A percentile compares a stretch with the other conserved stretches of the same genome.
phyloP scores from a whole-genome alignment of 2,113 vertebrate species.

The Cochlearius cochlearius region DNA sequence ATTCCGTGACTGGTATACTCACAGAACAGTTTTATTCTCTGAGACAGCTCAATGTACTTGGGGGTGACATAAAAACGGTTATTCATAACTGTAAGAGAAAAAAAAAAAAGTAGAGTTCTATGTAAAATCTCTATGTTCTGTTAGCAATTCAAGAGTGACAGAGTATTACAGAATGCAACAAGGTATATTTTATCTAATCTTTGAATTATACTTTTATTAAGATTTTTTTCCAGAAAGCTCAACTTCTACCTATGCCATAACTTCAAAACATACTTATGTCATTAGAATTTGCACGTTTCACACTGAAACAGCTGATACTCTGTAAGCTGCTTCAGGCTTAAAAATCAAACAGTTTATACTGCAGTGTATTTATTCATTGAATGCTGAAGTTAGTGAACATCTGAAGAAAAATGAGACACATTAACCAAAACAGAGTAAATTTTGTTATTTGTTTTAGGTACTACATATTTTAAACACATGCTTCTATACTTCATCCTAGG shows the following conservation, averaged over 20 bases:
- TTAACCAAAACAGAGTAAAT: background rate
- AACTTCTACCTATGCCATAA: background rate
- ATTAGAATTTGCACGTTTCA: background rate
- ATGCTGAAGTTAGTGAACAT: background rate
- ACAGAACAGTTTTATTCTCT: background rate
- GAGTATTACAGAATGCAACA: background rate
- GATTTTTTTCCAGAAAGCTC: background rate
- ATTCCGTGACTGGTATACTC: background rate
- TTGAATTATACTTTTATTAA: background rate
- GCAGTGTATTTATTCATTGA: background rate
- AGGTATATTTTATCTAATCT: background rate
- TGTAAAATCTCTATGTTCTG: background rate
- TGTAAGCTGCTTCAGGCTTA: background rate
- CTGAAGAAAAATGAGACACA: background rate
- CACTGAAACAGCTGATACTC: background rate
- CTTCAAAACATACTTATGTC: background rate
- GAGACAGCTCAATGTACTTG: background rate
- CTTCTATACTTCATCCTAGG: background rate
- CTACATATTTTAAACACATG: background rate
- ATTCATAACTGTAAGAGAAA: background rate
- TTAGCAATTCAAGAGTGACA: background rate
- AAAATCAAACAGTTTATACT: background rate
- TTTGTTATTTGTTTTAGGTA: background rate
- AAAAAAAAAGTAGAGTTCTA: background rate
- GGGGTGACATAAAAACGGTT: background rate